Conservation (phyloP, 2,888 invertebrate species). For the Lithophane socia region DNA sequence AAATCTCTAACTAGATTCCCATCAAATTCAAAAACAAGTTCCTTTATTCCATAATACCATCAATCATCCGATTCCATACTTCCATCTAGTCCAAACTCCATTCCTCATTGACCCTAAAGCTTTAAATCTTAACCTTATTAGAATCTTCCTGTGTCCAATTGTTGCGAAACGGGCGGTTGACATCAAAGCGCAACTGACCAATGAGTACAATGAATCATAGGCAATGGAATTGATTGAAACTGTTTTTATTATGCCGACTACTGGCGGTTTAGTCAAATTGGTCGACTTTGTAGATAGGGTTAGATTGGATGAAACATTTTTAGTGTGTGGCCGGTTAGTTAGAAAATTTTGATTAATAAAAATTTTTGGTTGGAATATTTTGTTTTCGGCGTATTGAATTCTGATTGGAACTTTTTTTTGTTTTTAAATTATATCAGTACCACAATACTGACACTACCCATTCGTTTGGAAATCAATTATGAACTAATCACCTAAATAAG, state of each 20-base stretch:
- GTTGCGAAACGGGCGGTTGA: conserved; percentile 81
- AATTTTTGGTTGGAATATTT: conserved; percentile 13
- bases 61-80: conserved; percentile 45
- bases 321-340: conserved; percentile 38
- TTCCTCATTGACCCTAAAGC: conserved; percentile 78
- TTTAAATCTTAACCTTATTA: conserved; percentile 88
- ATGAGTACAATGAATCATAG: conserved; percentile 82
- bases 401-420: conserved; percentile 27
- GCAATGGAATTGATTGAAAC: conserved; percentile 80
- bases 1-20: background rate
- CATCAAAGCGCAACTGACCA: conserved; percentile 79
- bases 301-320: conserved; percentile 62
- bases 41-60: conserved; percentile 12
- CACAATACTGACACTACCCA: background rate
- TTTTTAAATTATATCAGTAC: background rate
- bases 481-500: background rate
- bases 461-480: background rate
- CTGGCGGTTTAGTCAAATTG: conserved; percentile 67
- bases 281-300: conserved; percentile 57
- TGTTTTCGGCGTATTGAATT: conserved; percentile 37
- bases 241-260: conserved; percentile 73
- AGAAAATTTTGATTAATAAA: conserved; percentile 53
- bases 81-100: conserved; percentile 54
- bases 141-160: conserved; percentile 85
- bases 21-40: conserved; percentile 6